phyloP scores from a whole-genome alignment of 2,797 vertebrate species.

The Catostomus latipinnis region DNA sequence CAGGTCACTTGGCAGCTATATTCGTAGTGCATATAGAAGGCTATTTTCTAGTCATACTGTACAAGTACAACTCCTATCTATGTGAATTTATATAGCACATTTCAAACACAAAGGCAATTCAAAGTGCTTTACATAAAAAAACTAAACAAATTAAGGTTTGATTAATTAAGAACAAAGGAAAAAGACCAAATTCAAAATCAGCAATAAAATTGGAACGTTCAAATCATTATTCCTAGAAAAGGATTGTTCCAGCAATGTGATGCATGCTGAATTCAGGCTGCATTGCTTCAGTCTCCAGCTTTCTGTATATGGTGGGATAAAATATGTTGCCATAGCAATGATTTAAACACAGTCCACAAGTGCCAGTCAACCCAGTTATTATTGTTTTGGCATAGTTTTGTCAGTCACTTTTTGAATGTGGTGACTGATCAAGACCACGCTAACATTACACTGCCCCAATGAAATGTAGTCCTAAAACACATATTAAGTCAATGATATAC shows the following conservation, averaged over 20 bases:
- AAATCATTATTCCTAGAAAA: neutral
- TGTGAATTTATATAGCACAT: too few relatives aligned
- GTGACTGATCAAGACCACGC: neutral
- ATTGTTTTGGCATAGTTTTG: slow-evolving; percentile 17
- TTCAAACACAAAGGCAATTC: too few relatives aligned
- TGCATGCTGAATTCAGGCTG: neutral
- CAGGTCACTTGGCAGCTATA: too few relatives aligned
- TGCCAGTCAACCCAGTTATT: neutral
- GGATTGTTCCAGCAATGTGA: neutral
- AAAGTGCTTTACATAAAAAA: too few relatives aligned
- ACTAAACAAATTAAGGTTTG: too few relatives aligned
- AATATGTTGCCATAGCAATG: neutral
- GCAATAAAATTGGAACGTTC: too few relatives aligned
- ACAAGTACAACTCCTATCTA: too few relatives aligned
- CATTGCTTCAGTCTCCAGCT: neutral
- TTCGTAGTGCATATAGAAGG: too few relatives aligned
- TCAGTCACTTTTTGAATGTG: neutral
- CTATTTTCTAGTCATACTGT: too few relatives aligned
- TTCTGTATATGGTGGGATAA: neutral
- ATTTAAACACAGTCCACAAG: neutral
- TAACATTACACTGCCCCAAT: neutral
- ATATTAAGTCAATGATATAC: slow-evolving; percentile 28
- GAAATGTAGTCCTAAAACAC: slow-evolving; percentile 23
- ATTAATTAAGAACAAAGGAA: neutral
- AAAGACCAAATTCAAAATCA: too few relatives aligned